Percentiles rank a stretch among this genome's conserved stretches.
These are phyloP conservation scores for Willisornis vidua DNA, from an alignment of 2,113 vertebrate species.

Conservation along the genomic window DNA sequence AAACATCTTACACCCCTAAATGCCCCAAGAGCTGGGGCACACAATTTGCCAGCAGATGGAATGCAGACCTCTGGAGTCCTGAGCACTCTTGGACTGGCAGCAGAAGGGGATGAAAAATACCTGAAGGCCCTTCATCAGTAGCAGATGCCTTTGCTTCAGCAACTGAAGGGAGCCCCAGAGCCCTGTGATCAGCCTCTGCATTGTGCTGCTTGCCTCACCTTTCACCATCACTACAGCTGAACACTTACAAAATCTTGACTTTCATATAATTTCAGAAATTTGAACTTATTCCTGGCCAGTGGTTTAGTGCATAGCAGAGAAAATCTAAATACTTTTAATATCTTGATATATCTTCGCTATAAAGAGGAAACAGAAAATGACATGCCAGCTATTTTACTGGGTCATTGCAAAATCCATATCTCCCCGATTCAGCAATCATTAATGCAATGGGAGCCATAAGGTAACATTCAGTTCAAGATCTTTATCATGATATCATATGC, in stretches of 20 bases:
- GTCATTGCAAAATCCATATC: neutral
- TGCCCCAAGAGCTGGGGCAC: neutral
- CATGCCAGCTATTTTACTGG: neutral
- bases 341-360: neutral
- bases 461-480: constrained; percentile 43
- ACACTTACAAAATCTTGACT: neutral
- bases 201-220: neutral
- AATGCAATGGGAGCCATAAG: neutral
- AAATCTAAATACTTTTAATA: constrained; percentile 18
- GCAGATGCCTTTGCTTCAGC: neutral
- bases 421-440: neutral
- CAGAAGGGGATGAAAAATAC: constrained; percentile 1
- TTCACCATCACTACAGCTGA: neutral
- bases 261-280: neutral
- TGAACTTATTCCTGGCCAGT: neutral
- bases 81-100: neutral
- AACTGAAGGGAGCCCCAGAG: neutral
- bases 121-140: constrained; percentile 7
- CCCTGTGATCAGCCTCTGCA: neutral
- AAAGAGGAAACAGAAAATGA: neutral
- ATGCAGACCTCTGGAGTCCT: neutral
- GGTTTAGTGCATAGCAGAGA: neutral
- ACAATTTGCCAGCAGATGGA: neutral
- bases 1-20: neutral
- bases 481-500: constrained; percentile 26